phyloP scores from a whole-genome alignment of 2,113 vertebrate species.

The Emydocephalus ijimae region DNA sequence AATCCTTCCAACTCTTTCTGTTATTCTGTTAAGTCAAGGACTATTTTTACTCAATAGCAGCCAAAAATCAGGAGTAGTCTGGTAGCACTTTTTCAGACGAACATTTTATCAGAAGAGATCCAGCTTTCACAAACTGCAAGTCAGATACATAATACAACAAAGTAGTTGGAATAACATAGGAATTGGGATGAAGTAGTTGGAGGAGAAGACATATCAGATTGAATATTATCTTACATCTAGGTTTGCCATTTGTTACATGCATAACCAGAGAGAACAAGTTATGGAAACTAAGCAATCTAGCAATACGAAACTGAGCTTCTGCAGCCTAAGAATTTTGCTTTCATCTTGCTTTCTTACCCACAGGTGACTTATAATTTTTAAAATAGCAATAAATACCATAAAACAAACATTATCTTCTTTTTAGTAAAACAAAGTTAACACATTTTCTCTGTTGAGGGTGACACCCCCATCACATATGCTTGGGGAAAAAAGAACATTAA shows the following conservation, averaged over 20 bases:
- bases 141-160: background rate
- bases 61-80: background rate
- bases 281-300: slow-evolving; percentile 34
- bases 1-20: no score
- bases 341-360: background rate
- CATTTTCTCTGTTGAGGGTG: background rate
- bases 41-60: background rate
- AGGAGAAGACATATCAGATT: background rate
- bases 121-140: background rate
- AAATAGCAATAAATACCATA: background rate
- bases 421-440: background rate
- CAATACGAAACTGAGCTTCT: background rate
- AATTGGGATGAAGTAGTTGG: background rate
- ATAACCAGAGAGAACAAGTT: slow-evolving; percentile 45
- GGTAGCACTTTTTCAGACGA: background rate
- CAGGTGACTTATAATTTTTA: background rate
- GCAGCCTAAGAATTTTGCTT: background rate
- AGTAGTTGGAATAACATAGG: background rate
- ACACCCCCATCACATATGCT: background rate
- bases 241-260: slow-evolving; percentile 52
- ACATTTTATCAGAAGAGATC: background rate
- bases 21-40: background rate
- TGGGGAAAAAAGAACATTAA: background rate
- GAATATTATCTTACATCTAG: background rate
- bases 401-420: background rate